phyloP scores from a whole-genome alignment of 2,888 invertebrate genomes.

The Ramazzottius varieornatus region DNA sequence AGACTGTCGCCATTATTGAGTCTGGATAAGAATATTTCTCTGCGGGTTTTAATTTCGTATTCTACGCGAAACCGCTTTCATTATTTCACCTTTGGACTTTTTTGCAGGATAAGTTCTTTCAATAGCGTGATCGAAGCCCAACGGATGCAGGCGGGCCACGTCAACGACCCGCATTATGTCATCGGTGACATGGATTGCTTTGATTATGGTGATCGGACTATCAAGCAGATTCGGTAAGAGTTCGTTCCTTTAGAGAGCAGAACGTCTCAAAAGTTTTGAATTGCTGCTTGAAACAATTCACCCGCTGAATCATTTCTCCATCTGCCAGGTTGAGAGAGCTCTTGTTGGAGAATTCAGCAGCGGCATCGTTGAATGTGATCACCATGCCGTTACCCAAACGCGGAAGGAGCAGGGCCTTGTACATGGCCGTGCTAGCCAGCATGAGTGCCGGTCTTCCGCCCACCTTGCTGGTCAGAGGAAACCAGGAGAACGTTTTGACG shows the following conservation, averaged over 20 bases:
- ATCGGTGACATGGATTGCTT: neutral
- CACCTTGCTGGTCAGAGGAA: neutral
- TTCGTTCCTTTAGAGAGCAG: neutral
- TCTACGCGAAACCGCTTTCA: too few species aligned
- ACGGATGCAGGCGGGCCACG: neutral
- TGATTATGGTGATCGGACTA: neutral
- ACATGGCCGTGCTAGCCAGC: neutral
- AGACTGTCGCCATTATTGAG: too few species aligned
- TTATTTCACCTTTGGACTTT: too few species aligned
- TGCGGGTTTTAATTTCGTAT: too few species aligned
- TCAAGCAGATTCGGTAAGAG: neutral
- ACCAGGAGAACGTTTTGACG: conserved; percentile 1
- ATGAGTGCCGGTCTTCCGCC: neutral
- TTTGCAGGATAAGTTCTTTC: too few species aligned
- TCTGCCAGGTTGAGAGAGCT: neutral
- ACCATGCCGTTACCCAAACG: neutral
- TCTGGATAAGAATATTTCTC: too few species aligned
- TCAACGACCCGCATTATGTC: neutral
- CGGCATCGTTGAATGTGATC: neutral
- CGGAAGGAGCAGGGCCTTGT: neutral
- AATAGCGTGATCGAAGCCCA: too few species aligned
- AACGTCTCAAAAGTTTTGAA: neutral
- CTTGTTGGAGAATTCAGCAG: neutral
- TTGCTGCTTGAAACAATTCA: neutral
- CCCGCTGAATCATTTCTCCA: neutral